Conservation (phyloP, 2,797 vertebrate genomes). For the Pagetopsis macropterus region DNA sequence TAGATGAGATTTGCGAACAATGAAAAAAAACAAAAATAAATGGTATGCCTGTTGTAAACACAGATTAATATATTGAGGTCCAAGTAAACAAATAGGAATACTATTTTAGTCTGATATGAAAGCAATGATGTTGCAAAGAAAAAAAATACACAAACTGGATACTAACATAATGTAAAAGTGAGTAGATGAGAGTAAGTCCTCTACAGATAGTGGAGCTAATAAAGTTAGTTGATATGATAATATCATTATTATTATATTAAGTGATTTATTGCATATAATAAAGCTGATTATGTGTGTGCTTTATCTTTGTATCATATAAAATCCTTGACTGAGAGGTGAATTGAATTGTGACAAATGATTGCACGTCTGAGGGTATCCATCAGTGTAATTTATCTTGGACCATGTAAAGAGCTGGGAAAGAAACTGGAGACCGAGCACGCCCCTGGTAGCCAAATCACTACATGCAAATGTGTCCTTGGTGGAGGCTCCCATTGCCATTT, state of each 20-base stretch:
- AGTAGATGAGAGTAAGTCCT: too few relatives aligned
- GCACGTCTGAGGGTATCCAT: constrained; percentile 33
- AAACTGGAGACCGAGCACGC: constrained; percentile 39
- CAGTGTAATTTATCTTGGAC: constrained; percentile 53
- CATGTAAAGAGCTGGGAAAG: constrained; percentile 1
- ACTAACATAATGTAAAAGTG: too few relatives aligned
- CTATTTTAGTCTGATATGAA: too few relatives aligned
- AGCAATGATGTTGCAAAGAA: too few relatives aligned
- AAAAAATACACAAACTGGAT: too few relatives aligned
- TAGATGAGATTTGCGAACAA: constrained; percentile 19
- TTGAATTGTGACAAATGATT: constrained; percentile 33
- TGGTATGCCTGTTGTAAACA: constrained; percentile 15
- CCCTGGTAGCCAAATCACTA: constrained; percentile 58
- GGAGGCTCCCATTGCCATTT: constrained; percentile 54
- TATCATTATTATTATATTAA: neutral
- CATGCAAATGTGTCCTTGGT: constrained; percentile 71
- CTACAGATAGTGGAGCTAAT: neutral
- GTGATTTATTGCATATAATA: constrained; percentile 17
- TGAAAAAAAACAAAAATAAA: constrained; percentile 20
- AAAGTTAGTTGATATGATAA: neutral
- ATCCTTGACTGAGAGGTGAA: constrained; percentile 25
- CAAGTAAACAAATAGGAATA: too few relatives aligned
- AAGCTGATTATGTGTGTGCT: constrained; percentile 10
- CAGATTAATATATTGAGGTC: constrained; percentile 30
- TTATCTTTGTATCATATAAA: constrained; percentile 18